phyloP scores from a whole-genome alignment of 2,797 vertebrate species.

The Sorex maritimensis region DNA sequence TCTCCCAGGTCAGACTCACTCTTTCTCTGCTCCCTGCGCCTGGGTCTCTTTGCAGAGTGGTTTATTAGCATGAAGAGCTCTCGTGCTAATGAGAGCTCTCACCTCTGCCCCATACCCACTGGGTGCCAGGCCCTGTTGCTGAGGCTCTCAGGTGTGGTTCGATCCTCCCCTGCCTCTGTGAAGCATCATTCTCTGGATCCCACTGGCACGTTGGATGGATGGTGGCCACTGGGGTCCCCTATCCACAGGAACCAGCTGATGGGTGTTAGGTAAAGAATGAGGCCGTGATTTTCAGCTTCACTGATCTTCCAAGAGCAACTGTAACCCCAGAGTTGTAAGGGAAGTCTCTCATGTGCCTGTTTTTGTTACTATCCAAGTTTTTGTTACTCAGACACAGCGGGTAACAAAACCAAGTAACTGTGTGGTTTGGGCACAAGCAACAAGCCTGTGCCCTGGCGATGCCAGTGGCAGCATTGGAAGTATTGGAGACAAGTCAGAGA shows the following conservation, averaged over 20 bases:
- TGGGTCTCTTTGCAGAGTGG: not conserved
- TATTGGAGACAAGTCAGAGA: too few species aligned
- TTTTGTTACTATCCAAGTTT: not conserved
- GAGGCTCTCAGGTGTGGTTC: not conserved
- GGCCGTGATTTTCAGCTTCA: not conserved
- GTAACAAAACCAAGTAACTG: not conserved
- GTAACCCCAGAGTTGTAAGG: not conserved
- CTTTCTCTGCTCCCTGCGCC: not conserved
- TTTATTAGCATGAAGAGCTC: not conserved
- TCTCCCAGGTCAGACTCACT: not conserved
- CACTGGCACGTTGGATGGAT: not conserved
- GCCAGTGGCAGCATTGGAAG: not conserved
- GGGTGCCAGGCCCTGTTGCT: not conserved
- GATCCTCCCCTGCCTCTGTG: not conserved
- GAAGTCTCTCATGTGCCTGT: not conserved
- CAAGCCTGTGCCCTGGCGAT: not conserved
- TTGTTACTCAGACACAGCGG: not conserved
- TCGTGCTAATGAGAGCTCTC: not conserved
- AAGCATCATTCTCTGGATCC: slow-evolving; percentile 15
- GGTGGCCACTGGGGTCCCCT: too few species aligned
- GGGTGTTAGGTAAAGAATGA: not conserved
- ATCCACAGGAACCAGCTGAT: not conserved
- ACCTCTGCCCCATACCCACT: not conserved
- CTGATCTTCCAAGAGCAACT: slow-evolving; percentile 49
- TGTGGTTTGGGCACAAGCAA: not conserved